phyloP scores from a whole-genome alignment of 2,797 vertebrate species.

The Thaleichthys pacificus region DNA sequence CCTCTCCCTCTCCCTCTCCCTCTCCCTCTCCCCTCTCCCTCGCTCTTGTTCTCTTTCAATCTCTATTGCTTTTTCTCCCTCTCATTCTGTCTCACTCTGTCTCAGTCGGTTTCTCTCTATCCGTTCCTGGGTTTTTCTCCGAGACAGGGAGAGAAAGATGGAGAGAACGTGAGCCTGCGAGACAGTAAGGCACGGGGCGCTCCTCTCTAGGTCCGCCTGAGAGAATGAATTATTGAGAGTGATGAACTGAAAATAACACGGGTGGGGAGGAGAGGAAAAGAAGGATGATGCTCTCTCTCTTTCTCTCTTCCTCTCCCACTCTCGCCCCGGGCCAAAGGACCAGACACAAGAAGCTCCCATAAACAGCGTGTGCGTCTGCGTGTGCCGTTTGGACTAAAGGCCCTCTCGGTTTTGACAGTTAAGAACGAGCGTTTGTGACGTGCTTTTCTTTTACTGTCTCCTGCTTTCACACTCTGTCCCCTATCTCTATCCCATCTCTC shows the following conservation, averaged over 20 bases:
- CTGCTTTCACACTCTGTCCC: no score
- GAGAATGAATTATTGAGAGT: conserved; percentile 78
- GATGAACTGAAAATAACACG: conserved; percentile 77
- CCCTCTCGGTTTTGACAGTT: no score
- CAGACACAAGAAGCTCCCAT: conserved; percentile 45
- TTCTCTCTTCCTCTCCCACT: conserved; percentile 44
- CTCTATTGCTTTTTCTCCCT: no score
- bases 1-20: neutral
- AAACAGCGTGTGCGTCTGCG: conserved; percentile 16
- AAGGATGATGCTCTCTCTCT: conserved; percentile 7
- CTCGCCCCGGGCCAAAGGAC: conserved; percentile 52
- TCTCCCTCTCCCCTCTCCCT: neutral
- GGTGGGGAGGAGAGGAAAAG: conserved; percentile 49
- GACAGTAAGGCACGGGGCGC: conserved; percentile 41
- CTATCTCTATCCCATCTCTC: no score
- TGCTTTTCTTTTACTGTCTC: no score
- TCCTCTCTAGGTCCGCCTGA: conserved; percentile 41
- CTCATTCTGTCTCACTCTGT: neutral
- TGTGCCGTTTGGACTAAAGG: neutral
- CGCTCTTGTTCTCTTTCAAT: neutral
- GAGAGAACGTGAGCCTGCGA: neutral
- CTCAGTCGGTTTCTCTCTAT: no score
- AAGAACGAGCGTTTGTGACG: no score
- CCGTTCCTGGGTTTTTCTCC: no score
- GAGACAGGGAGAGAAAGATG: neutral